These are phyloP conservation scores for Pungitius pungitius DNA, from an alignment of 2,113 vertebrate genomes.

Conservation along the genomic window DNA sequence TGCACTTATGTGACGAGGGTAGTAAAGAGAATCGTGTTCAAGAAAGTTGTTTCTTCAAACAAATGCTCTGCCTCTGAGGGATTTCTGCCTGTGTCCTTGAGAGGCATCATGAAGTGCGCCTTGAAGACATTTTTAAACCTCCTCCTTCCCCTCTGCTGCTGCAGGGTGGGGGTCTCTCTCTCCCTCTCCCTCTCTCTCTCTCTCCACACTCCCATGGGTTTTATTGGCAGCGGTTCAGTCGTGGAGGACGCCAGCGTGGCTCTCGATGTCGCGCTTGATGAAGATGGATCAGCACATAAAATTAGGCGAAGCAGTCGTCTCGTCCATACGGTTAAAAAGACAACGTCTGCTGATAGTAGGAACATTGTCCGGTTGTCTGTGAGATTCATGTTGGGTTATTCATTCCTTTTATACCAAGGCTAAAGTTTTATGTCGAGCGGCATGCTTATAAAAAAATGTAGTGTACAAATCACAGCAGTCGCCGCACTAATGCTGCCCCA, in stretches of 20 bases:
- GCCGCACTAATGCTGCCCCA: neutral
- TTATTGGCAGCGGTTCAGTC: constrained; percentile 68
- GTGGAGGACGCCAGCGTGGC: constrained; percentile 56
- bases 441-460: neutral
- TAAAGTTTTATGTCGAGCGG: neutral
- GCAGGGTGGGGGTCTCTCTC: constrained; percentile 30
- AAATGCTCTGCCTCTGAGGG: constrained; percentile 26
- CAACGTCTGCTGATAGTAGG: constrained; percentile 40
- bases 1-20: constrained; percentile 19
- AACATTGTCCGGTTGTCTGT: constrained; percentile 43
- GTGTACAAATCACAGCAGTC: neutral
- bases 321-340: constrained; percentile 65
- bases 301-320: constrained; percentile 57
- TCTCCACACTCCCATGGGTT: constrained; percentile 72
- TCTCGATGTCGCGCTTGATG: constrained; percentile 65
- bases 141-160: constrained; percentile 19
- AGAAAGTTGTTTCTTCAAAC: constrained; percentile 43
- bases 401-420: constrained; percentile 27
- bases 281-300: constrained; percentile 71
- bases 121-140: constrained; percentile 27
- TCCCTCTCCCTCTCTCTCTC: constrained; percentile 20
- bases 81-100: constrained; percentile 47
- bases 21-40: constrained; percentile 3
- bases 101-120: constrained; percentile 34
- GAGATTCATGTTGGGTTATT: constrained; percentile 47